These are phyloP conservation scores for Proteles cristata DNA, from an alignment of 2,113 vertebrate species.

Conservation along the genomic window DNA sequence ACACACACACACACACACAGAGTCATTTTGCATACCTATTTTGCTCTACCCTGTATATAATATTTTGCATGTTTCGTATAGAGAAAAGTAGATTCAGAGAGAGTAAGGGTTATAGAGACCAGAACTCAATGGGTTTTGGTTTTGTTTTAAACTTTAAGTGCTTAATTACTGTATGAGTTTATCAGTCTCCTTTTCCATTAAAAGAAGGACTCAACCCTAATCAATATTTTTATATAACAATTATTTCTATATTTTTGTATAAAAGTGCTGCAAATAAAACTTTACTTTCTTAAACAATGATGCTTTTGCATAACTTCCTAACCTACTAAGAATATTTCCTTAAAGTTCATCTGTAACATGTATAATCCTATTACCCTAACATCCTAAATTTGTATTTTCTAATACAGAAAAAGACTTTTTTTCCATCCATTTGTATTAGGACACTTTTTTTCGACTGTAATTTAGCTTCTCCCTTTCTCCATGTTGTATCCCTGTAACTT, in stretches of 20 bases:
- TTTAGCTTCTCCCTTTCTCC: not conserved
- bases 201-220: not conserved
- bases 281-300: not conserved
- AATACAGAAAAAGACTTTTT: not conserved
- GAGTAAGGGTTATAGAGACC: not conserved
- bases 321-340: not conserved
- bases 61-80: not conserved
- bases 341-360: not conserved
- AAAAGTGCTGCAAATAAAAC: not conserved
- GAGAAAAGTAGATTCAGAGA: not conserved
- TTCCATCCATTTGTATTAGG: not conserved
- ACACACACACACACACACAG: not conserved
- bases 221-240: not conserved
- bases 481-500: not conserved
- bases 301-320: not conserved
- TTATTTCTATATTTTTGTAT: not conserved
- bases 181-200: not conserved
- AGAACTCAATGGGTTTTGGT: not conserved
- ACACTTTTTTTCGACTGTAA: not conserved
- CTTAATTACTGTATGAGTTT: not conserved
- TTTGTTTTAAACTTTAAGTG: slow-evolving; percentile 18
- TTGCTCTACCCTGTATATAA: not conserved
- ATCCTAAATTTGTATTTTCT: not conserved
- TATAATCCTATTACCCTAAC: not conserved
- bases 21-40: not conserved